Percentiles rank a stretch among this genome's conserved stretches.
Conservation (phyloP, 2,888 invertebrate genomes). For the Ganaspis brasiliensis region DNA sequence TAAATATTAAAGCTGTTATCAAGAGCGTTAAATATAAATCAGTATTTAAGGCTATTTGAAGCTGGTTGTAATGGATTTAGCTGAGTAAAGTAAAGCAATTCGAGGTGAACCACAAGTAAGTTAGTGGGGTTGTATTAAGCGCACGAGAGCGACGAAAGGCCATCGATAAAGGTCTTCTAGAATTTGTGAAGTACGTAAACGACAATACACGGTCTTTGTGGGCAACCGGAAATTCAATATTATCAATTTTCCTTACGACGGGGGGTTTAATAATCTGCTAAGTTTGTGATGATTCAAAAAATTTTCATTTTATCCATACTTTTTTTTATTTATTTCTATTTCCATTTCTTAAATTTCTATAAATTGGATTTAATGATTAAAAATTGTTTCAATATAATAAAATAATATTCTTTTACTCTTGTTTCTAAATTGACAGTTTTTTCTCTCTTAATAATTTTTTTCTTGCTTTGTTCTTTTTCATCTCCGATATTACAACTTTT, state of each 20-base stretch:
- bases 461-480: too few relatives aligned
- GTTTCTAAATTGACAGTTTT: too few relatives aligned
- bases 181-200: slow-evolving; percentile 28
- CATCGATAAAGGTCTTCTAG: slow-evolving; percentile 29
- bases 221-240: slow-evolving; percentile 13
- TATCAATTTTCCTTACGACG: slow-evolving; percentile 1
- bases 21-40: not conserved
- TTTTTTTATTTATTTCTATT: not conserved
- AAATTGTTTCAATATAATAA: too few relatives aligned
- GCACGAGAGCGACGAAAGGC: slow-evolving; percentile 26
- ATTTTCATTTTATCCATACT: too few relatives aligned
- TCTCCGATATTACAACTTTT: too few relatives aligned
- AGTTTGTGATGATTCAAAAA: too few relatives aligned
- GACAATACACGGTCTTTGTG: not conserved
- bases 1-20: too few relatives aligned
- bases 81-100: slow-evolving; percentile 8
- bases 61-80: not conserved
- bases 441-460: too few relatives aligned
- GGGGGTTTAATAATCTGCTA: not conserved
- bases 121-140: slow-evolving; percentile 21
- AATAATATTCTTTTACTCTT: too few relatives aligned
- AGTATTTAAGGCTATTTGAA: not conserved
- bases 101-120: slow-evolving; percentile 28
- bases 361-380: too few relatives aligned
- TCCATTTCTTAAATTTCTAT: too few relatives aligned